Evolutionary conservation across 2,797 vertebrate species (phyloP), one percentile per base, ranked within the genome.

Genomic region (Acropternis orthonyx): DNA sequence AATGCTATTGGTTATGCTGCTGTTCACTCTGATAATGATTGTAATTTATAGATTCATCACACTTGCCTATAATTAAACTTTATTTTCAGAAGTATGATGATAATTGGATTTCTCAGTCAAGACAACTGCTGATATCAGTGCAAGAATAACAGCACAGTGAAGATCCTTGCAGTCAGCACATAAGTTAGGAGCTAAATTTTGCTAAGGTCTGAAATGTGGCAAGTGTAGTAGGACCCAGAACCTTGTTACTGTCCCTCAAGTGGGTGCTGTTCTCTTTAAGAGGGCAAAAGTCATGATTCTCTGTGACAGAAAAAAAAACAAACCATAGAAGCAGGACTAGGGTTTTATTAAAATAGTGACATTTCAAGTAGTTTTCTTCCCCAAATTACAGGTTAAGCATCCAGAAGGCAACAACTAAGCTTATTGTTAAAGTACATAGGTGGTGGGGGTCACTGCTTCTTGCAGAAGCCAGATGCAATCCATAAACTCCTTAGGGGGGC

Each of bases 61-160:
- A 84, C 76, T 94, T 78, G 74, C 58, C 81, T 93, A 44, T 92
- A 94, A 94, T 97, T 92, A 96, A 95, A 94, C 73, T 88, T 91
- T 93, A 83, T 96, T 94, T 97, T 95, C 93, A 90, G 82, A 78
- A 89, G 69, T 88, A 39, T 91, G 69, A 88, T 94, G 89, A 78
- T 96, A 89, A 93, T 96, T 91, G 55, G 76, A 76, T 93, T 95
- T 84, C 89, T 96, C 84, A 89, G 82, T 84, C 73, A 95, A 80
- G 95, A 81, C 66, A 83, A 81, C 85, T 75, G 63, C 65, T 91
- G 91, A 73, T 78, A 88, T 84, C 55, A 69, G 51, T 67, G 69
- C 59, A 63, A 36, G 85, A 85, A 46, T 71, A 95, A 48, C 66
- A 73, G 58, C 76, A 67, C 23, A 44, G 12, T 24, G 30, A 69